Conservation (phyloP, 2,888 invertebrate species). For the Siphlonurus alternatus region DNA sequence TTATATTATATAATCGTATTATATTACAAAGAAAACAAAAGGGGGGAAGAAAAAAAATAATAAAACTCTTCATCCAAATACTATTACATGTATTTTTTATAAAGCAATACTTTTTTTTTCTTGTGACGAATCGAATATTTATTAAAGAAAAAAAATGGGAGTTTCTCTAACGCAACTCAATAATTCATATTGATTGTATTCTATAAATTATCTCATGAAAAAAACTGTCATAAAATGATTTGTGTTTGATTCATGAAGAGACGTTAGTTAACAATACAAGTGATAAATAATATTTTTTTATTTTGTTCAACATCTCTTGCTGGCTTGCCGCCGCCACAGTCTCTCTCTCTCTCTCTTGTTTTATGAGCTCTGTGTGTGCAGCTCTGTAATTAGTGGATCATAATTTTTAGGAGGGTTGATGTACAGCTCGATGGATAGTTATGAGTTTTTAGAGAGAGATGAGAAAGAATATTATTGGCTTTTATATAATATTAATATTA, state of each 20-base stretch:
- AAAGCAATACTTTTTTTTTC: not conserved
- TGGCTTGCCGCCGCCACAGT: not conserved
- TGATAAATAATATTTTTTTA: slow-evolving; percentile 1
- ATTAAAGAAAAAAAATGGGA: not conserved
- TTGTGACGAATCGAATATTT: not conserved
- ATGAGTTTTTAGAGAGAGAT: no score
- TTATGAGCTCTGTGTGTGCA: not conserved
- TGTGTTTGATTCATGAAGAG: slow-evolving; percentile 3
- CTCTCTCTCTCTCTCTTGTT: not conserved
- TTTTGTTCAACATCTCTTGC: not conserved
- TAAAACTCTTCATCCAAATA: no score
- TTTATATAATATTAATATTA: not conserved
- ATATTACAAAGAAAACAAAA: no score
- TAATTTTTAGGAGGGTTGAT: slow-evolving; percentile 2
- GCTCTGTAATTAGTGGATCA: slow-evolving; percentile 4
- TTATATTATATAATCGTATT: no score
- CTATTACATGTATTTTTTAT: no score
- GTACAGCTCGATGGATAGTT: not conserved
- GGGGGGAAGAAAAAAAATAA: no score
- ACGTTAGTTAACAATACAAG: slow-evolving; percentile 3
- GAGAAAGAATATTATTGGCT: not conserved
- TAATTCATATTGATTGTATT: not conserved
- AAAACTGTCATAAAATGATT: not conserved
- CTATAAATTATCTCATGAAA: not conserved
- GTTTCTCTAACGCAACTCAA: not conserved